Evolutionary conservation across 2,797 vertebrate species (phyloP), one percentile per base, ranked within the genome.

Genomic region (Odontamblyopus rebecca): DNA sequence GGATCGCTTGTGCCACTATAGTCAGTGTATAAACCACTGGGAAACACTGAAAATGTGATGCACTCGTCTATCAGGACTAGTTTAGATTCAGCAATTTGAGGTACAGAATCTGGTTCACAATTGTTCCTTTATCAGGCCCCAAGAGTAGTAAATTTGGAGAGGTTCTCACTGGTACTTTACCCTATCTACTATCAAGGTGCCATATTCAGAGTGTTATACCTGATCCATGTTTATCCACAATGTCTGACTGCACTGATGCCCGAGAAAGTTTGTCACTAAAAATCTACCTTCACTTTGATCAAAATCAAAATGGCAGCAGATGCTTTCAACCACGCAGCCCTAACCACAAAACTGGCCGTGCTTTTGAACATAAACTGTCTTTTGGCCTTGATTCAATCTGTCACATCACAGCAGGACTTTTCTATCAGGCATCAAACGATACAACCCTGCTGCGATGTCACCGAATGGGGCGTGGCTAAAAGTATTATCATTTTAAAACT

Each of bases 381-480:
- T 80, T 59, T 61, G 70, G 62, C 68, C n/a, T 32, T 66, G 51
- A 26, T 67, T 71, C 70, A 75, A 80, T 83, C 77, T 70, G 68
- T 70, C 70, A 78, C 73, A 65, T 80, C 74, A 72, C 79, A 82
- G 82, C 73, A 68, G 78, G 73, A 38, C 72, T 65, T 75, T 79
- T 38, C 38, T n/a, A 50, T 77, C 61, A 23, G 29, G 41, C 23
- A 6, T 64, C 44, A 23, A 57, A 70, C 35, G 62, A 41, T 54
- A 78, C 18, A 19, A 41, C 29, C 71, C 73, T 12, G 35, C 61
- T 66, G 70, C 60, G 67, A 84, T 51, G 48, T 84, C 68, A 75
- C 66, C 71, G 77, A 79, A 69, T 79, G 38, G 32, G 70, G 51
- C 15, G 65, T 72, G 60, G 38, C 30, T 75, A 68, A 13, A 54